Evolutionary conservation across 2,888 invertebrate genomes (phyloP).

Genomic region (Parnassius mnemosyne): DNA sequence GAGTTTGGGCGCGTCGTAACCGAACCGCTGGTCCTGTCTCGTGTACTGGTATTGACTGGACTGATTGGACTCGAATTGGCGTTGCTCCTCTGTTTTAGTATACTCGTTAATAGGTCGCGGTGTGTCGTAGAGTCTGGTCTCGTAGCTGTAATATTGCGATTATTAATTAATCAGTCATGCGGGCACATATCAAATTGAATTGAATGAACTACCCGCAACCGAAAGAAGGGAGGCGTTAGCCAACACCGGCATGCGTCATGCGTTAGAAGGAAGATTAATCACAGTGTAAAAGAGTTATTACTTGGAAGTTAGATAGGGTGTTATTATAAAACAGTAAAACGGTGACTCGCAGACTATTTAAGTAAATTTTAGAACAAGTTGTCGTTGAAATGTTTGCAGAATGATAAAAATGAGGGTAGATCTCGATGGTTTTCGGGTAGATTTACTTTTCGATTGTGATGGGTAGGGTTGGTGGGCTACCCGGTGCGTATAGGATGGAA

Average conservation of each 20-base stretch:
- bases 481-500: conserved; percentile 37
- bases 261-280: conserved; percentile 32
- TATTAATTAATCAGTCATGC: conserved; percentile 38
- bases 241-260: conserved; percentile 53
- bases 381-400: conserved; percentile 18
- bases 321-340: conserved; percentile 5
- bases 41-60: conserved; percentile 49
- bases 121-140: conserved; percentile 78
- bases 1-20: conserved; percentile 60
- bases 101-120: conserved; percentile 65
- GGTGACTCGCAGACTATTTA: conserved; percentile 14
- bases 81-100: conserved; percentile 53
- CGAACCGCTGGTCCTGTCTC: conserved; percentile 58
- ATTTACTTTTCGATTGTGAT: conserved; percentile 14
- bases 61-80: conserved; percentile 43
- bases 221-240: conserved; percentile 31
- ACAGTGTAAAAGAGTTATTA: conserved; percentile 28
- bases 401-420: conserved; percentile 21
- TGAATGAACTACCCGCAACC: conserved; percentile 25
- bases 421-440: conserved; percentile 14
- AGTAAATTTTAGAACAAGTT: conserved; percentile 22
- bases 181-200: conserved; percentile 26
- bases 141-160: conserved; percentile 70
- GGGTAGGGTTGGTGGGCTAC: conserved; percentile 33
- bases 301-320: conserved; percentile 15